Evolutionary conservation across 2,113 vertebrate species (phyloP).

Genomic region (Nerophis lumbriciformis): DNA sequence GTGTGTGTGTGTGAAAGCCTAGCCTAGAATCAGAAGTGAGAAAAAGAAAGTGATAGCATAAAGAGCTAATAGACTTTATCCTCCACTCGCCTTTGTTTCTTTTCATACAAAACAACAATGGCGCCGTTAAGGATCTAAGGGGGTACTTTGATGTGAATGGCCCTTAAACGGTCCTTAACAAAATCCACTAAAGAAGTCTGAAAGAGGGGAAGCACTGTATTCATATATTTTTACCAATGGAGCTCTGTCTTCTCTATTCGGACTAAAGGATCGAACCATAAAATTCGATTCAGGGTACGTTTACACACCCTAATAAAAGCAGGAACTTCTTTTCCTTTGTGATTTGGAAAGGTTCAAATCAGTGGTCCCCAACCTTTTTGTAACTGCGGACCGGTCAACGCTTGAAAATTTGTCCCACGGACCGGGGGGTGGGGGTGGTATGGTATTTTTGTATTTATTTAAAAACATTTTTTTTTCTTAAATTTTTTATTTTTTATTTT

Average conservation of each 20-base stretch:
- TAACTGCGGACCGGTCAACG: too few relatives aligned
- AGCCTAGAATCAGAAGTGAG: constrained; percentile 3
- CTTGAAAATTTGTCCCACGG: too few relatives aligned
- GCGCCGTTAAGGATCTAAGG: constrained; percentile 31
- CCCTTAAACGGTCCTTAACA: constrained; percentile 32
- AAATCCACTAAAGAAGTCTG: background rate
- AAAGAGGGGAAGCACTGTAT: background rate
- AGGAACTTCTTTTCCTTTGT: too few relatives aligned
- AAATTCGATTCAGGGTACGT: background rate
- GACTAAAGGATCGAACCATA: background rate
- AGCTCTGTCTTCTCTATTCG: background rate
- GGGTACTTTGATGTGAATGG: constrained; percentile 51
- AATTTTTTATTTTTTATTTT: too few relatives aligned
- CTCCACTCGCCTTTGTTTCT: constrained; percentile 26
- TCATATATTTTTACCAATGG: background rate
- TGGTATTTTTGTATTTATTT: too few relatives aligned
- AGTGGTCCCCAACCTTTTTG: too few relatives aligned
- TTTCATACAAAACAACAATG: constrained; percentile 52
- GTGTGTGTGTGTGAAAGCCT: background rate
- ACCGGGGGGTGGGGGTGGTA: too few relatives aligned
- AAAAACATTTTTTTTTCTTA: too few relatives aligned
- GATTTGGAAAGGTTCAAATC: too few relatives aligned
- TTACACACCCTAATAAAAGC: background rate
- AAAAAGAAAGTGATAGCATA: constrained; percentile 1
- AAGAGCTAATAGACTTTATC: constrained; percentile 19